Percentiles rank a stretch among this genome's conserved stretches.
phyloP scores from a whole-genome alignment of 2,113 vertebrate genomes.

The Odobenus rosmarus region DNA sequence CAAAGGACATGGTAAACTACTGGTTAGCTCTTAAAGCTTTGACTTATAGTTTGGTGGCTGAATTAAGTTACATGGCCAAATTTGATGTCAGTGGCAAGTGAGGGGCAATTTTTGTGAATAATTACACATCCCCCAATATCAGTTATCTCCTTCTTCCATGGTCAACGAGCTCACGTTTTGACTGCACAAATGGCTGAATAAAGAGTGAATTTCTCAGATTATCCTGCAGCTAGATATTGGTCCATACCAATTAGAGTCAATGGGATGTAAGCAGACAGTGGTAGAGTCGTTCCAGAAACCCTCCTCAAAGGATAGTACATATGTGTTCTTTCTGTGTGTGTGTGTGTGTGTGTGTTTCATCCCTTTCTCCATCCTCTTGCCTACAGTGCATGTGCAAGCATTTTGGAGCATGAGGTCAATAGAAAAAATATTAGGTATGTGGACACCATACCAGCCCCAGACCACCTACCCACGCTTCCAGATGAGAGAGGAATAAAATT shows the following conservation, averaged over 20 bases:
- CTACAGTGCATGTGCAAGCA: neutral
- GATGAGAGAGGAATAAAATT: slow-evolving; percentile 11
- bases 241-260: neutral
- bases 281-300: neutral
- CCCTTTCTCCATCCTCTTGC: neutral
- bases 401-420: neutral
- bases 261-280: neutral
- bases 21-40: neutral
- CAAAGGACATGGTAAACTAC: neutral
- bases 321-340: neutral
- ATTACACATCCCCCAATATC: neutral
- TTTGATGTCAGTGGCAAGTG: neutral
- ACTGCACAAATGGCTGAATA: neutral
- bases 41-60: neutral
- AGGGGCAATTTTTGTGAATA: neutral
- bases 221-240: neutral
- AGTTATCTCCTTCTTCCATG: neutral
- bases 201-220: neutral
- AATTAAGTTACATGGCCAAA: neutral
- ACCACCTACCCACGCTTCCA: neutral
- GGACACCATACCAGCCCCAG: neutral
- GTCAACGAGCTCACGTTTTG: neutral
- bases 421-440: neutral
- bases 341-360: neutral
- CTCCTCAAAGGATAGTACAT: neutral